Evolutionary conservation across 1,140 invertebrate genomes (phyloP), one percentile per base, ranked within the genome.

Genomic region (Drosophila ohnishii): DNA sequence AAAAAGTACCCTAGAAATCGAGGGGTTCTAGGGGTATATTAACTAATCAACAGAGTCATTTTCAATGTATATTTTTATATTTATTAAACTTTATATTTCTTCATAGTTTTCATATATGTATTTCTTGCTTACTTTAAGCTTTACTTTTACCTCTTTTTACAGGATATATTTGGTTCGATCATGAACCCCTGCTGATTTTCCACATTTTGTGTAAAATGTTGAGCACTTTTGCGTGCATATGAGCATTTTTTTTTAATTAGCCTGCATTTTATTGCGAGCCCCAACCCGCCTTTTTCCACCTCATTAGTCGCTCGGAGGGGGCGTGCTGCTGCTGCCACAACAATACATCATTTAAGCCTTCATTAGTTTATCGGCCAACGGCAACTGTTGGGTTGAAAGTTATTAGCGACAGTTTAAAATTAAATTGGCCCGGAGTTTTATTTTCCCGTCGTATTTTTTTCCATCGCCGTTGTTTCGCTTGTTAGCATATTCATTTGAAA

Each of bases 351-450:
- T 85, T 85, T 80, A 85, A 85, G 82, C 81, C 73, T 80, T 85
- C 81, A 86, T 86, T 86, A 86, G 82, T 86, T 86, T 82, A 86
- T 79, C 82, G 75, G 73, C 64, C 77, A 64, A 16, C 57, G 51
- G 65, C 64, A 71, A 57, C 66, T 70, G 83, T 77, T 66, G 62
- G 73, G 73, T 37, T 75, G 75, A 88, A 87, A 87, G 76, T 83
- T 87, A 87, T 87, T 87, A 87, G 83, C 76, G 84, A 87, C 83
- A 83, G 76, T 87, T 88, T 88, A 87, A 87, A 83, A 82, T 87
- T 79, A 75, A 86, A 86, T 86, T 83, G 77, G 61, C 70, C 70
- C 50, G 61, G 56, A 71, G 39, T 55, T 64, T 69, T 83, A 72
- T 81, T 63, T 66, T 39, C 8, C 16, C n/a, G 5, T 7, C 11